Evolutionary conservation across 1,140 invertebrate genomes (phyloP).

Genomic region (Trachelipus rathkii): DNA sequence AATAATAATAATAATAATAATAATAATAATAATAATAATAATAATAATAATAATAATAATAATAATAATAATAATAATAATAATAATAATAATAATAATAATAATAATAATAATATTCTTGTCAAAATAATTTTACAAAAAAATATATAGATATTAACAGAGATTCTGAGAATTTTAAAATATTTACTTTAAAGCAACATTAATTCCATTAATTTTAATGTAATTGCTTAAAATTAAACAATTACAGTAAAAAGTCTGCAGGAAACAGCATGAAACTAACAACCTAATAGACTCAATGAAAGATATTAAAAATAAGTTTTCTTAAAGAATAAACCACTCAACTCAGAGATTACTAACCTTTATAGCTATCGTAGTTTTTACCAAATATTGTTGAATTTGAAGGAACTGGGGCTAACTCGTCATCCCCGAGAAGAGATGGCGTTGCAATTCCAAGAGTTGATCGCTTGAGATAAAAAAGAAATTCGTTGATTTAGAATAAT

Average conservation of each 20-base stretch:
- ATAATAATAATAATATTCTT: too few relatives aligned
- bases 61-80: too few relatives aligned
- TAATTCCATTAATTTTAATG: neutral
- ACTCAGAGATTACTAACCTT: slow-evolving; percentile 42
- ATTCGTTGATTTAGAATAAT: neutral
- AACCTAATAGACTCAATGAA: neutral
- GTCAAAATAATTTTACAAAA: too few relatives aligned
- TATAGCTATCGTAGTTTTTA: slow-evolving; percentile 40
- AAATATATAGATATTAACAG: too few relatives aligned
- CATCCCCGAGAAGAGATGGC: slow-evolving; percentile 32
- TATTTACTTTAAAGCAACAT: too few relatives aligned
- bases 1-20: too few relatives aligned
- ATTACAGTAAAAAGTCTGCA: neutral
- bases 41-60: too few relatives aligned
- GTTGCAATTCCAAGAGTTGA: slow-evolving; percentile 34
- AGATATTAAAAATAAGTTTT: neutral
- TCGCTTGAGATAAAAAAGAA: neutral
- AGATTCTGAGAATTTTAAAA: too few relatives aligned
- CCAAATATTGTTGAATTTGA: slow-evolving; percentile 42
- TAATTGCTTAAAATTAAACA: neutral
- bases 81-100: too few relatives aligned
- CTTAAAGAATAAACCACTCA: too few relatives aligned
- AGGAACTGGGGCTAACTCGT: slow-evolving; percentile 41
- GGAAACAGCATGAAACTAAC: neutral
- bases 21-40: too few relatives aligned